phyloP scores from a whole-genome alignment of 2,888 invertebrate genomes.

The Aphidoletes aphidimyza region DNA sequence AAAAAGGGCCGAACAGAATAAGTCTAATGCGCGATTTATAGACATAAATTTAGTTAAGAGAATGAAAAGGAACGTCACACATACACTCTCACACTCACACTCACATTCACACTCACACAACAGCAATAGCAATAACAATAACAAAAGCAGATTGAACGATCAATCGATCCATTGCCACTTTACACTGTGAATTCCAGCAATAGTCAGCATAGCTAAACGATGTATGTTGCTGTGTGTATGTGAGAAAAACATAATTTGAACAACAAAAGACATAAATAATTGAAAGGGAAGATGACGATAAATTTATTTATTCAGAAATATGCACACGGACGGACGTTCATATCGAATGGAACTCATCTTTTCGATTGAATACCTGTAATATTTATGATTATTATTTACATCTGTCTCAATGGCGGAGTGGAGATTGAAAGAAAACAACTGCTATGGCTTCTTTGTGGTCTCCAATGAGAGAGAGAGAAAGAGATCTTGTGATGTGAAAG shows the following conservation, averaged over 20 bases:
- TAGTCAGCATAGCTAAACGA: not conserved
- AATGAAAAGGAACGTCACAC: slow-evolving; percentile 9
- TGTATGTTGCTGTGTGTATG: slow-evolving; percentile 7
- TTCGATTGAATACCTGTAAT: slow-evolving; percentile 49
- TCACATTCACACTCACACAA: not conserved
- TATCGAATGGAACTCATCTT: slow-evolving; percentile 39
- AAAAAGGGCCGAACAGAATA: slow-evolving; percentile 41
- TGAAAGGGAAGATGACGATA: slow-evolving; percentile 34
- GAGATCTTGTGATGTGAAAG: not conserved
- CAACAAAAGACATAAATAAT: slow-evolving; percentile 51
- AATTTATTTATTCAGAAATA: slow-evolving; percentile 40
- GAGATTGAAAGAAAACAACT: slow-evolving; percentile 48
- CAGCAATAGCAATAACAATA: not conserved
- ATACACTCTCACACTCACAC: not conserved
- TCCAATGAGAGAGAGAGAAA: not conserved
- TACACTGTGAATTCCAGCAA: not conserved
- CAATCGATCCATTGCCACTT: slow-evolving; percentile 22
- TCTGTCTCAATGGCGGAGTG: slow-evolving; percentile 31
- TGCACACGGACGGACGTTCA: slow-evolving; percentile 30
- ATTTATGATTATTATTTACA: slow-evolving; percentile 49
- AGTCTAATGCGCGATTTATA: slow-evolving; percentile 47
- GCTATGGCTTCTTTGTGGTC: not conserved
- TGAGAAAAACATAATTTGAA: slow-evolving; percentile 43
- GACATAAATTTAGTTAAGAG: slow-evolving; percentile 23
- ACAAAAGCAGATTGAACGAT: slow-evolving; percentile 37